Percentiles rank a stretch among this genome's conserved stretches.
Conservation (phyloP, 2,888 invertebrate species). For the Drosophila longiperda region DNA sequence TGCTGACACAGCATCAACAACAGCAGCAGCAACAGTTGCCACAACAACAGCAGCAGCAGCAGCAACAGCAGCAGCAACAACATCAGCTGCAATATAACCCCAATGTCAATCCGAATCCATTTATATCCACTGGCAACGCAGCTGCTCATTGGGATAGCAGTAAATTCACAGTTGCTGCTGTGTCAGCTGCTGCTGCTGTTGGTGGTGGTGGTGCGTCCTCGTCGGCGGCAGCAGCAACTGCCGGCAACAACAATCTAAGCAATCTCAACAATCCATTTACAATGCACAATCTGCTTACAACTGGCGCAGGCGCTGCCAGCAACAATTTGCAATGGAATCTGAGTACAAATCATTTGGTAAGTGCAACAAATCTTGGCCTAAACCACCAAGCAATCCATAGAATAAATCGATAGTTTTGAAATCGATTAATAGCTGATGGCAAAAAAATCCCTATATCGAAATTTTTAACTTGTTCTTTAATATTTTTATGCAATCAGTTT, state of each 20-base stretch:
- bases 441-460: no score
- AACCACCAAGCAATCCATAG: neutral
- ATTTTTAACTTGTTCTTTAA: neutral
- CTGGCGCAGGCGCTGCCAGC: slow-evolving; percentile 53
- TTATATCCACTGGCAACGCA: slow-evolving; percentile 53
- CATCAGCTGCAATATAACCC: slow-evolving; percentile 63
- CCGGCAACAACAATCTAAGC: slow-evolving; percentile 66
- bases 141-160: slow-evolving; percentile 65
- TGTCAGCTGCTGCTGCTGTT: slow-evolving; percentile 54
- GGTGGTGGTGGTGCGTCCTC: slow-evolving; percentile 27
- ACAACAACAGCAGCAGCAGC: slow-evolving; percentile 44
- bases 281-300: slow-evolving; percentile 72
- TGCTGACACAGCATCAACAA: slow-evolving; percentile 63
- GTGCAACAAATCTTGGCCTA: neutral
- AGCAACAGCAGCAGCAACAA: slow-evolving; percentile 49
- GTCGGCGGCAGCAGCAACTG: slow-evolving; percentile 37
- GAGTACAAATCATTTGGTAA: slow-evolving; percentile 69
- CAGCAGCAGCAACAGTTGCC: slow-evolving; percentile 66
- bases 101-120: slow-evolving; percentile 69
- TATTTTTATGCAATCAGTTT: neutral
- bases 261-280: slow-evolving; percentile 79
- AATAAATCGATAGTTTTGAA: neutral
- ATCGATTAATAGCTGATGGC: neutral
- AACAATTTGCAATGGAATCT: slow-evolving; percentile 77
- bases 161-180: slow-evolving; percentile 67